Percentiles rank a stretch among this genome's conserved stretches.
Conservation (phyloP, 2,113 vertebrate species). For the Cichladusa arquata region DNA sequence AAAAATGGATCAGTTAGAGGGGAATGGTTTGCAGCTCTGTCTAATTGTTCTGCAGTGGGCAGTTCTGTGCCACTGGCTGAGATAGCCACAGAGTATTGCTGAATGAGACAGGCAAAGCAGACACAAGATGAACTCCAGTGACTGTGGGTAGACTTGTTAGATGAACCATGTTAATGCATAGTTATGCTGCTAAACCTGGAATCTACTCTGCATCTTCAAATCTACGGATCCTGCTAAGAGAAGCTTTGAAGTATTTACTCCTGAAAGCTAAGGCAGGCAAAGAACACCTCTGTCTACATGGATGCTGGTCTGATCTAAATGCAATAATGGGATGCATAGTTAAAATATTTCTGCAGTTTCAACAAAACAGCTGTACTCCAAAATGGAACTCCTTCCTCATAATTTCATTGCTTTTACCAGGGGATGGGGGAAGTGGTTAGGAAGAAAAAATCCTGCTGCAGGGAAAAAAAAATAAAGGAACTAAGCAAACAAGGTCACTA, state of each 20-base stretch:
- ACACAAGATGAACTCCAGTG: background rate
- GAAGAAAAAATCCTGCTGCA: background rate
- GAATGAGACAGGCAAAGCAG: background rate
- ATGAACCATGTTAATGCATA: background rate
- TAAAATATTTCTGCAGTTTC: background rate
- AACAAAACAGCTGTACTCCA: background rate
- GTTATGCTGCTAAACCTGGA: background rate
- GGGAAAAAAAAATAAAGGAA: background rate
- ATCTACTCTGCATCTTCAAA: background rate
- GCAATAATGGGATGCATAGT: background rate
- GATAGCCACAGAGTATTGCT: background rate
- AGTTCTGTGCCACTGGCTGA: background rate
- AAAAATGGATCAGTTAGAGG: background rate
- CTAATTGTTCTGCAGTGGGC: background rate
- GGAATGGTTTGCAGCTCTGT: background rate
- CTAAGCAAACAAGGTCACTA: background rate
- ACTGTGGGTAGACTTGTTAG: background rate
- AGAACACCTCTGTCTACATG: background rate
- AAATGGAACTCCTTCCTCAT: background rate
- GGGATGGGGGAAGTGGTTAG: background rate
- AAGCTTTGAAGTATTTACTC: background rate
- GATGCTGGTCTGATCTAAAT: background rate
- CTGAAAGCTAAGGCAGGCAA: background rate
- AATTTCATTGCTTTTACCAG: background rate
- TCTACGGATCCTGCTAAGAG: background rate